Percentiles rank a stretch among this genome's conserved stretches.
phyloP scores from a whole-genome alignment of 2,113 vertebrate species.

The Bambusicola thoracicus region DNA sequence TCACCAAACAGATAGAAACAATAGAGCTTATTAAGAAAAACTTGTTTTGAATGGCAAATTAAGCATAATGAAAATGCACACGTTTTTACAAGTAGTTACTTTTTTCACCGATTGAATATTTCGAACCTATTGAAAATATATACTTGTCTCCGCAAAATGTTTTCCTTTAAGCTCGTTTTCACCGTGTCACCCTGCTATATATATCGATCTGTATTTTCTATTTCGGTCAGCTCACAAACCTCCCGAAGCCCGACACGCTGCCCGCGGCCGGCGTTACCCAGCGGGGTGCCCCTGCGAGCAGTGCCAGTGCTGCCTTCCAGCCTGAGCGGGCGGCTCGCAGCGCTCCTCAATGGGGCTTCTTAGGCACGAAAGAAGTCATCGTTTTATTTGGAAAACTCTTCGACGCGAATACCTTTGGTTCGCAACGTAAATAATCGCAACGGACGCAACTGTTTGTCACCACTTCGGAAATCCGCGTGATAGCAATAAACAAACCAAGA shows the following conservation, averaged over 20 bases:
- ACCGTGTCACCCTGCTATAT: background rate
- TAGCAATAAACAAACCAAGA: slow-evolving; percentile 61
- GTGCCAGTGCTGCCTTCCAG: background rate
- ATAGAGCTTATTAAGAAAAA: slow-evolving; percentile 84
- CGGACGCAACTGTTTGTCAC: slow-evolving; percentile 39
- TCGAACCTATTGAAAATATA: slow-evolving; percentile 70
- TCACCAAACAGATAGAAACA: slow-evolving; percentile 84
- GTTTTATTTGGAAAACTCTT: background rate
- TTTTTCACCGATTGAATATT: slow-evolving; percentile 76
- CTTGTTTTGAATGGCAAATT: slow-evolving; percentile 82
- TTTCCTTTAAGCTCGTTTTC: slow-evolving; percentile 62
- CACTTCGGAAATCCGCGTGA: slow-evolving; percentile 57
- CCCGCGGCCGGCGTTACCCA: background rate
- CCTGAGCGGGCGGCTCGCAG: background rate
- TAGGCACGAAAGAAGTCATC: background rate
- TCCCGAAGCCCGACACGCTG: background rate
- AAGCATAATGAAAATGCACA: slow-evolving; percentile 78
- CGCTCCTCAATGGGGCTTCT: background rate
- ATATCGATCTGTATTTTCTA: background rate
- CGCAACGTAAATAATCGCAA: slow-evolving; percentile 53
- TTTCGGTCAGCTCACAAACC: background rate
- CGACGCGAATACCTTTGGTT: slow-evolving; percentile 52
- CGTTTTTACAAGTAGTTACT: slow-evolving; percentile 74
- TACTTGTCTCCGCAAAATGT: slow-evolving; percentile 68
- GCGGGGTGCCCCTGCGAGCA: background rate